A percentile compares a stretch with the other conserved stretches of the same genome.
Conservation (phyloP, 2,797 vertebrate genomes). For the Eurystomus glaucurus region DNA sequence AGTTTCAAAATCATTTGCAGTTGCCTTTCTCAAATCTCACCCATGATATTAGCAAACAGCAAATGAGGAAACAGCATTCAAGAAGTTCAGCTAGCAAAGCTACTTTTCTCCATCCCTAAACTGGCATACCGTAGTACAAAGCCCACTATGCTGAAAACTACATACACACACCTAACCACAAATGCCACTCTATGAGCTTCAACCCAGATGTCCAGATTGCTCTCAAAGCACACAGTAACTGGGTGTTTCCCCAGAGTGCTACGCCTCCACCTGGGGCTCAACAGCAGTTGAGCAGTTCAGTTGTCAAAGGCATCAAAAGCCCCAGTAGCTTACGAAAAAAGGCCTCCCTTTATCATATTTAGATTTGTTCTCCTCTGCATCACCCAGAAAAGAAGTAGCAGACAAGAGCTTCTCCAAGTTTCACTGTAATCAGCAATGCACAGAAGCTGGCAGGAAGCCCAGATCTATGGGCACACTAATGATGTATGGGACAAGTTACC, state of each 20-base stretch:
- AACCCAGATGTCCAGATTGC: no score
- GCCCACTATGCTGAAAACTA: background rate
- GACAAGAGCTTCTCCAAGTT: background rate
- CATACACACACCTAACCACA: background rate
- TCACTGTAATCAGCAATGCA: background rate
- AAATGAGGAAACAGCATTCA: background rate
- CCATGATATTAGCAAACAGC: background rate
- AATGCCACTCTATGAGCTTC: background rate
- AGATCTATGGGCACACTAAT: background rate
- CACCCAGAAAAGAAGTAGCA: background rate
- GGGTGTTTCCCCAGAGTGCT: rapidly evolving
- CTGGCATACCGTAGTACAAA: background rate
- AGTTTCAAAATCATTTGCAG: background rate
- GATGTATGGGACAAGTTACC: background rate
- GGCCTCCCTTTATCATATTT: background rate
- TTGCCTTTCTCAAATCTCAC: background rate
- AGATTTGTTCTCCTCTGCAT: background rate
- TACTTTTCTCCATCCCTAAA: background rate
- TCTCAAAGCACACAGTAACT: background rate
- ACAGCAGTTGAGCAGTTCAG: background rate
- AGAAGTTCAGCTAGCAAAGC: background rate
- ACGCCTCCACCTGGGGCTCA: rapidly evolving
- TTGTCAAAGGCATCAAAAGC: background rate
- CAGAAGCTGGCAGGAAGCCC: background rate
- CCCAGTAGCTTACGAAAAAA: background rate